Percentiles rank a stretch among this genome's conserved stretches.
phyloP scores from a whole-genome alignment of 64 coral and sea anemone genomes.

The Stichodactyla helianthus region DNA sequence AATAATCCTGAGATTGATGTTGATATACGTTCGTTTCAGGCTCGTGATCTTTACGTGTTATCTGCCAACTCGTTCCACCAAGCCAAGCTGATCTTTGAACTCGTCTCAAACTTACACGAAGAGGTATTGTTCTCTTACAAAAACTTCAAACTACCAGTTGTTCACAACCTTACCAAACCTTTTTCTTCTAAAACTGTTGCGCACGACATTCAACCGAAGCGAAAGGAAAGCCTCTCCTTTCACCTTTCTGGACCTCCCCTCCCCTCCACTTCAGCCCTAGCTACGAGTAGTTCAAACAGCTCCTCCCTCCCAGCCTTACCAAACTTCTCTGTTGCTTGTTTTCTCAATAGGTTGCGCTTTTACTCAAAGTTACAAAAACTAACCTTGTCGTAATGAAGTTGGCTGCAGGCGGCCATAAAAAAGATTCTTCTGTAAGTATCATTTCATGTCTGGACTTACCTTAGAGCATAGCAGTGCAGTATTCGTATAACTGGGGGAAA shows the following conservation, averaged over 20 bases:
- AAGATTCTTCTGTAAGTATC: conserved; percentile 69
- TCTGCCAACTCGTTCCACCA: conserved; percentile 88
- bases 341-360: conserved; percentile 54
- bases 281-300: too few species aligned
- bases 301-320: too few species aligned
- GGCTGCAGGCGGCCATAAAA: conserved; percentile 89
- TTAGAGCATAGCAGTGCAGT: too few species aligned
- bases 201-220: too few species aligned
- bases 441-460: neutral
- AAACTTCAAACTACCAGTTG: too few species aligned
- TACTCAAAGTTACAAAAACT: conserved; percentile 95
- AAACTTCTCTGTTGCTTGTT: neutral
- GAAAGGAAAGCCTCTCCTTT: too few species aligned
- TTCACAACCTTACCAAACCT: too few species aligned
- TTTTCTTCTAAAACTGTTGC: too few species aligned
- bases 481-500: too few species aligned
- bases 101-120: conserved; percentile 64
- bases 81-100: conserved; percentile 89
- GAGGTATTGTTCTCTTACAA: conserved; percentile 54
- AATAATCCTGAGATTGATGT: too few species aligned
- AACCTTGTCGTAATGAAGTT: conserved; percentile 94
- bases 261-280: too few species aligned
- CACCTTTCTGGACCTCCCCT: too few species aligned
- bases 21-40: conserved; percentile 10
- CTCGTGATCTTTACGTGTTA: conserved; percentile 69